Conservation (phyloP, 1,140 invertebrate genomes). For the Scaptomyza hsui region DNA sequence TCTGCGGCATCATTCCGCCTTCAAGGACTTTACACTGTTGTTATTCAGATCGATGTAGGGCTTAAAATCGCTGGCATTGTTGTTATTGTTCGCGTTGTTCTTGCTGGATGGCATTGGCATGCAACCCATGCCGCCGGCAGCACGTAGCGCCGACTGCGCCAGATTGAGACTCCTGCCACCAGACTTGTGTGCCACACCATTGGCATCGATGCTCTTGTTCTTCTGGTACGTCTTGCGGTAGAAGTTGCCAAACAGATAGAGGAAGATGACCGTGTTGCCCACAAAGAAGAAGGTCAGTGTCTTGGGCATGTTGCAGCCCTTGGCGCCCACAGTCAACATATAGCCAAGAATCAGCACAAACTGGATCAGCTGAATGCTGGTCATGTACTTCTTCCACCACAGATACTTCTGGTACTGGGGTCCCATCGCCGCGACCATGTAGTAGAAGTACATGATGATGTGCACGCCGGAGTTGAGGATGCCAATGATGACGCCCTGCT, state of each 20-base stretch:
- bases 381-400: conserved; percentile 91
- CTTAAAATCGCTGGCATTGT: conserved; percentile 53
- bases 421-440: conserved; percentile 88
- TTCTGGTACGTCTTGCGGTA: conserved; percentile 91
- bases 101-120: conserved; percentile 49
- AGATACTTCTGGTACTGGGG: conserved; percentile 86
- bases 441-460: conserved; percentile 92
- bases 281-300: conserved; percentile 86
- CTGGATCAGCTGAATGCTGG: conserved; percentile 90
- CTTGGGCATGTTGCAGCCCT: conserved; percentile 90
- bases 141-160: conserved; percentile 64
- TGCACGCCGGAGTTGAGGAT: conserved; percentile 90
- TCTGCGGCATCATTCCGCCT: conserved; percentile 58
- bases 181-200: conserved; percentile 16
- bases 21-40: conserved; percentile 70
- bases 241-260: conserved; percentile 93
- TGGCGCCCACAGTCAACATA: conserved; percentile 87
- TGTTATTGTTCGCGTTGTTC: conserved; percentile 30
- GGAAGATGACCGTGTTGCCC: conserved; percentile 90
- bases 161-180: conserved; percentile 47
- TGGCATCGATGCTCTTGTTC: conserved; percentile 51
- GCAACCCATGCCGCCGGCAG: conserved; percentile 78
- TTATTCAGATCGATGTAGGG: conserved; percentile 77
- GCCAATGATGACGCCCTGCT: conserved; percentile 86
- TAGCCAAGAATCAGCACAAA: conserved; percentile 90